Percentiles rank a stretch among this genome's conserved stretches.
Evolutionary conservation across 2,888 invertebrate genomes (phyloP).

Genomic region (Macrophya annulata): DNA sequence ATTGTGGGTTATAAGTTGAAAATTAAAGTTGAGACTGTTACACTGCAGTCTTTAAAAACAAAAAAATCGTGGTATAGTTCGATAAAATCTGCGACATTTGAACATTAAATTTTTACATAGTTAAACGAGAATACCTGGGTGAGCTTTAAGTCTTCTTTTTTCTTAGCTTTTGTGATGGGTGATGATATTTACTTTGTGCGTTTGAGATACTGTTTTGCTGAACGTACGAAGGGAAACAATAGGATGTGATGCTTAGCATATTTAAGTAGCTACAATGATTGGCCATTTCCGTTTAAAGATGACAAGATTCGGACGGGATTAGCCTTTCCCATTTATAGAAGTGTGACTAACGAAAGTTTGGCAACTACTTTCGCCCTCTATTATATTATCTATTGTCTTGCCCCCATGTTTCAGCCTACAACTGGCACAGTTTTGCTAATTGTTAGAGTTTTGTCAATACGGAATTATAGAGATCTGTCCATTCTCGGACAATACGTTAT

Average conservation of each 20-base stretch:
- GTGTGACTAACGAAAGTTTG: conserved; percentile 54
- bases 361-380: conserved; percentile 32
- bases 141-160: neutral
- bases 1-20: neutral
- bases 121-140: neutral
- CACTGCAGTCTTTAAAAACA: no score
- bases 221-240: conserved; percentile 24
- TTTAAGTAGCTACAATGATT: conserved; percentile 39
- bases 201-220: neutral
- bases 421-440: conserved; percentile 47
- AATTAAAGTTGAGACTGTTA: neutral
- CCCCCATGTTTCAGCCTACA: conserved; percentile 48
- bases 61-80: neutral
- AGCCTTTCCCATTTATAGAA: conserved; percentile 40
- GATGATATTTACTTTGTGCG: neutral
- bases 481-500: neutral
- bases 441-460: neutral
- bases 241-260: conserved; percentile 37
- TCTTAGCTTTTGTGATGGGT: neutral
- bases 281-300: conserved; percentile 24
- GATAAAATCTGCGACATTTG: neutral
- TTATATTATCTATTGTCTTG: conserved; percentile 41
- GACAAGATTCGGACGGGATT: conserved; percentile 38
- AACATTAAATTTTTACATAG: neutral
- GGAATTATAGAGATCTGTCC: neutral